A percentile compares a stretch with the other conserved stretches of the same genome.
phyloP scores from a whole-genome alignment of 2,797 vertebrate species.

The Falco berigora region DNA sequence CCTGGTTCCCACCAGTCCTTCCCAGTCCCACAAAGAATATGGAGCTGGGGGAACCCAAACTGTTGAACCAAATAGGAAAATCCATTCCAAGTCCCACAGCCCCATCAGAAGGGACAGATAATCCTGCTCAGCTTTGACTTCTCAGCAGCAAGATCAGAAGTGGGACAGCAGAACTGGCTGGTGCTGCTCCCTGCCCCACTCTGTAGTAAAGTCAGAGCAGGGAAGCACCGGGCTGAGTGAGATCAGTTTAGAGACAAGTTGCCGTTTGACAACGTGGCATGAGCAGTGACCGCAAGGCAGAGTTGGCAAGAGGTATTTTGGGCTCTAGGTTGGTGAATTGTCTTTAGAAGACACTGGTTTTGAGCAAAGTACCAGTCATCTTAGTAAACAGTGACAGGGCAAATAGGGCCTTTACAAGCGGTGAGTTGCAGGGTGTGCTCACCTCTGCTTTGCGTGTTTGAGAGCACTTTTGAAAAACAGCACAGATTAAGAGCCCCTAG shows the following conservation, averaged over 20 bases:
- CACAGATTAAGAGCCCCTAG: background rate
- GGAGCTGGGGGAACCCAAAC: background rate
- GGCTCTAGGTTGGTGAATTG: background rate
- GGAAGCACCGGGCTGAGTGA: background rate
- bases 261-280: background rate
- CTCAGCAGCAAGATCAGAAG: background rate
- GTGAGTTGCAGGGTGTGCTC: background rate
- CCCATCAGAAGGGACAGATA: background rate
- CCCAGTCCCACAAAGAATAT: background rate
- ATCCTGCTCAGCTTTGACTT: background rate
- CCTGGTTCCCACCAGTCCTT: background rate
- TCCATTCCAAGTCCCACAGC: background rate
- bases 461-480: background rate
- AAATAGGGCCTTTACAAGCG: background rate
- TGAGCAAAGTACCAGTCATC: background rate
- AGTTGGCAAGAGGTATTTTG: background rate
- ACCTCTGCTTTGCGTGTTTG: background rate
- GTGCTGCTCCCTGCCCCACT: background rate
- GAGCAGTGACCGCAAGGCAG: background rate
- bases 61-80: background rate
- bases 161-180: background rate
- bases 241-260: background rate
- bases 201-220: background rate
- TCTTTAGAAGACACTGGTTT: background rate
- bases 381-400: background rate